Percentiles rank a stretch among this genome's conserved stretches.
These are phyloP conservation scores for Artibeus lituratus DNA, from an alignment of 2,797 vertebrate species.

Conservation along the genomic window DNA sequence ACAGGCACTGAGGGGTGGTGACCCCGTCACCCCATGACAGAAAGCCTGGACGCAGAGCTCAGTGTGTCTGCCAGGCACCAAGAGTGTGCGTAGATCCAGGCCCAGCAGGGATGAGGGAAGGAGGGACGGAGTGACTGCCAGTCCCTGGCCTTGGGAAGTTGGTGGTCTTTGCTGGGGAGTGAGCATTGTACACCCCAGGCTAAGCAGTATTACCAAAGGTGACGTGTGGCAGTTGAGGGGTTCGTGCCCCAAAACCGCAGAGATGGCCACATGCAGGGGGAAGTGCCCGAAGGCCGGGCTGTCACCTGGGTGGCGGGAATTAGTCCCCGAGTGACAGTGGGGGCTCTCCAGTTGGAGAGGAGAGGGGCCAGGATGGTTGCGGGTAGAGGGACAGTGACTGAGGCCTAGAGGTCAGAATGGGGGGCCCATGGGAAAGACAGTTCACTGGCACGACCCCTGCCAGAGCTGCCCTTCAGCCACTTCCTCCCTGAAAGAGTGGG, in stretches of 20 bases:
- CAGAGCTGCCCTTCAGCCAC: not conserved
- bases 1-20: not conserved
- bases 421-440: too few relatives aligned
- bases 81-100: not conserved
- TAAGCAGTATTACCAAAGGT: not conserved
- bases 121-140: not conserved
- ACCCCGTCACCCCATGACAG: fast-evolving
- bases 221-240: not conserved
- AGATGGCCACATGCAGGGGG: fast-evolving
- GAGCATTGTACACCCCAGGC: not conserved
- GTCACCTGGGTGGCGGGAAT: not conserved
- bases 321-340: not conserved
- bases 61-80: not conserved
- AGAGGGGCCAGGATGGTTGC: not conserved
- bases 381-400: not conserved
- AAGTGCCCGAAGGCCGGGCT: not conserved
- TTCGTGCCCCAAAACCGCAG: not conserved
- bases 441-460: not conserved
- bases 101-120: not conserved
- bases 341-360: not conserved
- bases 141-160: not conserved
- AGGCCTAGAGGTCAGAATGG: not conserved
- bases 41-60: not conserved
- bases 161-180: not conserved
- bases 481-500: not conserved